Conservation (phyloP, 2,888 invertebrate species). For the Caenorhabditis becei region DNA sequence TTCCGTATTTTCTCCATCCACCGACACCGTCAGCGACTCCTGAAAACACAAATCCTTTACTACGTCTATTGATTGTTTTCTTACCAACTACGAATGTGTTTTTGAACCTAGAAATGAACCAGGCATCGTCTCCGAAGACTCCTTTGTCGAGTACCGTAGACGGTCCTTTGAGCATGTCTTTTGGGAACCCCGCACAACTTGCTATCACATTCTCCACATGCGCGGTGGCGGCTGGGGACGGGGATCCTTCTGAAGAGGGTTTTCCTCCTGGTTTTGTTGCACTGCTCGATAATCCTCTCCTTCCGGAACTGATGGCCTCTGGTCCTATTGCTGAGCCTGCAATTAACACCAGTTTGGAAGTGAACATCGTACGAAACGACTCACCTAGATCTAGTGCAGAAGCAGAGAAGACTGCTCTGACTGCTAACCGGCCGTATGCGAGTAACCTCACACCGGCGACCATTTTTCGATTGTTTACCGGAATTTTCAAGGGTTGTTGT, state of each 20-base stretch:
- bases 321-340: conserved; percentile 46
- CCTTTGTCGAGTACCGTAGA: conserved; percentile 84
- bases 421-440: conserved; percentile 72
- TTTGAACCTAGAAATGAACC: conserved; percentile 89
- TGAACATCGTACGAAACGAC: neutral
- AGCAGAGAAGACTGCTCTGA: conserved; percentile 73
- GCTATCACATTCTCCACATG: conserved; percentile 73
- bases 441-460: conserved; percentile 69
- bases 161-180: conserved; percentile 76
- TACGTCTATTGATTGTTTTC: conserved; percentile 66
- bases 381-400: conserved; percentile 66
- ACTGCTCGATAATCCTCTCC: conserved; percentile 42
- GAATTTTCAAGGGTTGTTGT: conserved; percentile 26
- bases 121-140: conserved; percentile 98
- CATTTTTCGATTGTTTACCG: conserved; percentile 64
- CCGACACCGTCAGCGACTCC: conserved; percentile 99
- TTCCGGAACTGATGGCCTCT: conserved; percentile 43
- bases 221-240: conserved; percentile 31
- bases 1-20: conserved; percentile 97
- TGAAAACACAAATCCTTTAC: conserved; percentile 81
- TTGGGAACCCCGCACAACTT: conserved; percentile 79
- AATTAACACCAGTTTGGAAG: no score
- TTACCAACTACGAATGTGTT: conserved; percentile 94
- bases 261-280: conserved; percentile 42
- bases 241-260: conserved; percentile 38